Evolutionary conservation across 2,113 vertebrate species (phyloP).

Genomic region (Pongo abelii): DNA sequence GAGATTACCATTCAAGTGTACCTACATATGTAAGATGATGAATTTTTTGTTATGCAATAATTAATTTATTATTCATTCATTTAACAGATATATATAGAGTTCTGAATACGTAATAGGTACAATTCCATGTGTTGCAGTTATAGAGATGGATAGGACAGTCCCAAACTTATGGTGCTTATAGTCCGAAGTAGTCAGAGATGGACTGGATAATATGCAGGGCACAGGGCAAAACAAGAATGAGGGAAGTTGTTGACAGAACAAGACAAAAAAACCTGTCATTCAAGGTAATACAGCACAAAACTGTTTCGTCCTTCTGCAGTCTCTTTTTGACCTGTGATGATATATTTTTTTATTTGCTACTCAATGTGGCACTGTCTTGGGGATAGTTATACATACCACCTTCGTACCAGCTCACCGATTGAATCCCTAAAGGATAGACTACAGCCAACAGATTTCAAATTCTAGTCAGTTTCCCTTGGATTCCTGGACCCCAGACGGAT

Average conservation of each 20-base stretch:
- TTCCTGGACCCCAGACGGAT: not conserved
- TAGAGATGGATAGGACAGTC: not conserved
- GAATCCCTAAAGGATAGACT: not conserved
- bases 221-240: not conserved
- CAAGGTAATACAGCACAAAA: not conserved
- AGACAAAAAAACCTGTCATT: not conserved
- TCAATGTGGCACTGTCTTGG: not conserved
- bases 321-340: not conserved
- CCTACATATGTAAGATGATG: not conserved
- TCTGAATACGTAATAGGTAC: not conserved
- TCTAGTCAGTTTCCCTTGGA: not conserved
- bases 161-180: not conserved
- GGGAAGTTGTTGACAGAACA: not conserved
- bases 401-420: not conserved
- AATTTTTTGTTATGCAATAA: not conserved
- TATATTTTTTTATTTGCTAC: not conserved
- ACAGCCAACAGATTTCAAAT: not conserved
- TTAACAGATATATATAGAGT: not conserved
- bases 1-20: not conserved
- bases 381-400: not conserved
- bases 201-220: not conserved
- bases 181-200: not conserved
- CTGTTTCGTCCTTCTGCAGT: not conserved
- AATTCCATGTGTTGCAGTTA: not conserved
- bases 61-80: not conserved